Evolutionary conservation across 1,140 invertebrate species (phyloP).

Genomic region (Brachionus asplanchnoidis): DNA sequence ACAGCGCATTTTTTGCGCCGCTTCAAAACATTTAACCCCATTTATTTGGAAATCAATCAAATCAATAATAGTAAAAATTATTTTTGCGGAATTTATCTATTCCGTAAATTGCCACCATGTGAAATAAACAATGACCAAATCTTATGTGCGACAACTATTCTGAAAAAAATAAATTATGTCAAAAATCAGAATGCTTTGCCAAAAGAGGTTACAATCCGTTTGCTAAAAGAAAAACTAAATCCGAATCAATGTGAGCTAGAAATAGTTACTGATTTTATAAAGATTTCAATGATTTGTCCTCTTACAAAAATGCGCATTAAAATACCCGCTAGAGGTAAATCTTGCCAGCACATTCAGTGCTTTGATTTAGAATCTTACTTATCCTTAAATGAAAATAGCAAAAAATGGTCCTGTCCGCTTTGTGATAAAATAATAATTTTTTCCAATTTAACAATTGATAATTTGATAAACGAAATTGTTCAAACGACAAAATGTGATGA

Average conservation of each 20-base stretch:
- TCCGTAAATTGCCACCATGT: not conserved
- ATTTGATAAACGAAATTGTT: constrained; percentile 56
- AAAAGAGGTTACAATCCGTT: not conserved
- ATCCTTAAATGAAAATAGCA: constrained; percentile 96
- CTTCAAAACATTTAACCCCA: not conserved
- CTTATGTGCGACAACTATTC: not conserved
- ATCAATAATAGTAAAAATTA: not conserved
- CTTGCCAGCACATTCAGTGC: constrained; percentile 91
- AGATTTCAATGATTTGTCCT: constrained; percentile 63
- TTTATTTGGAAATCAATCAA: not conserved
- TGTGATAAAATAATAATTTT: constrained; percentile 85
- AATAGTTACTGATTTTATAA: constrained; percentile 61
- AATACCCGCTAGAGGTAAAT: constrained; percentile 78
- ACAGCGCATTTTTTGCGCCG: not conserved
- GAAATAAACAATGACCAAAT: not conserved
- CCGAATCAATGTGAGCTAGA: not conserved
- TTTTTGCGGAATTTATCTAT: constrained; percentile 4
- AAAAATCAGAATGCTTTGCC: not conserved
- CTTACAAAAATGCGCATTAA: constrained; percentile 87
- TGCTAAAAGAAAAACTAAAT: constrained; percentile 41
- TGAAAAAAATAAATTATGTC: not conserved
- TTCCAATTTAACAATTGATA: constrained; percentile 83
- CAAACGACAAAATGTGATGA: not conserved
- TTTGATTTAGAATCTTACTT: constrained; percentile 90
- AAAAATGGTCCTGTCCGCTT: constrained; percentile 95